Conservation (phyloP, 2,888 invertebrate genomes). For the Drosophila melanocephala region DNA sequence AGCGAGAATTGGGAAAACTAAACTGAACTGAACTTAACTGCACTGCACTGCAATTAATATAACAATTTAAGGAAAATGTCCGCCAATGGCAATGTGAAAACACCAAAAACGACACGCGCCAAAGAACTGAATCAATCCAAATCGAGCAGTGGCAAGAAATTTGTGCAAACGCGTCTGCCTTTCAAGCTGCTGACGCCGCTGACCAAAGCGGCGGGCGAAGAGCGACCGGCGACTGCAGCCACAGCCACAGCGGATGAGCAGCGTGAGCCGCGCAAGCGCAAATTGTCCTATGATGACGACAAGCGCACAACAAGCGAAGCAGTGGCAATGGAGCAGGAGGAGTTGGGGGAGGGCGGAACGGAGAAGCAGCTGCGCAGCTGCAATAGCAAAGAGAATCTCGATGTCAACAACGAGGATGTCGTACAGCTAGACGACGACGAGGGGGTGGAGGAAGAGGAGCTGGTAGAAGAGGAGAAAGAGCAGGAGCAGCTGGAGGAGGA, state of each 20-base stretch:
- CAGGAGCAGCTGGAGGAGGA: neutral
- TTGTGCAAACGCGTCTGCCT: slow-evolving; percentile 88
- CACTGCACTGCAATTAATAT: neutral
- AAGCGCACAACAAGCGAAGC: slow-evolving; percentile 4
- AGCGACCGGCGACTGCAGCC: slow-evolving; percentile 41
- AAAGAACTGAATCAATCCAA: slow-evolving; percentile 44
- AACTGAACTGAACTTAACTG: neutral
- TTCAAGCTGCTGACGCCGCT: slow-evolving; percentile 86
- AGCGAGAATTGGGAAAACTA: neutral
- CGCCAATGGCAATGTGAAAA: slow-evolving; percentile 55
- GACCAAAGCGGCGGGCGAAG: neutral
- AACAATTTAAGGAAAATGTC: slow-evolving; percentile 36
- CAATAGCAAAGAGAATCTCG: slow-evolving; percentile 64
- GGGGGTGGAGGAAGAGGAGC: neutral
- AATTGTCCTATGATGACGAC: slow-evolving; percentile 71
- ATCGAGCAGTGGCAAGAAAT: slow-evolving; percentile 86
- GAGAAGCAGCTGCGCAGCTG: slow-evolving; percentile 44
- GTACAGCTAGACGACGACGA: slow-evolving; percentile 40
- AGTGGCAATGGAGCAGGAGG: neutral
- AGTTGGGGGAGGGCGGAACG: neutral
- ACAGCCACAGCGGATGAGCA: slow-evolving; percentile 29
- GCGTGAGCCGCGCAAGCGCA: slow-evolving; percentile 75
- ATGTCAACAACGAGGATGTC: slow-evolving; percentile 43
- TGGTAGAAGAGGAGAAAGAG: neutral
- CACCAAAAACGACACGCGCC: slow-evolving; percentile 53